Percentiles rank a stretch among this genome's conserved stretches.
Evolutionary conservation across 2,888 invertebrate species (phyloP).

Genomic region (Exocentrus adspersus): DNA sequence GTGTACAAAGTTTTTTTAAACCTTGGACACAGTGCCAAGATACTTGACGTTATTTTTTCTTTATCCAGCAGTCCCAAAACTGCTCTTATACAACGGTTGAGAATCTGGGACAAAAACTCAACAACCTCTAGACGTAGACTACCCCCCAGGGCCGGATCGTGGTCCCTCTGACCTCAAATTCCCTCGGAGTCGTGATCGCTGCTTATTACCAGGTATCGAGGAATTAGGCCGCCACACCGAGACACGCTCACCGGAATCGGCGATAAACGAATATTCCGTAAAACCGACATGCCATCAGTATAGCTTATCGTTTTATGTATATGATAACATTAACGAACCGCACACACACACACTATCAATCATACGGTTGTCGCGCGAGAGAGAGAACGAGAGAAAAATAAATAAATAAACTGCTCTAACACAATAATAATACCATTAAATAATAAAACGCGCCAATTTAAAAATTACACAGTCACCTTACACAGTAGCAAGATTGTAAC

Average conservation of each 20-base stretch:
- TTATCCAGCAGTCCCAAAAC: too few species aligned
- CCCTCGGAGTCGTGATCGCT: background rate
- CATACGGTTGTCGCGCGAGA: too few species aligned
- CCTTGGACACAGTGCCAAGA: too few species aligned
- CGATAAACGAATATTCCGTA: background rate
- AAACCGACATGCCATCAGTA: too few species aligned
- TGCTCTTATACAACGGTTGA: too few species aligned
- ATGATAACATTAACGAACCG: too few species aligned
- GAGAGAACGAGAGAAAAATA: background rate
- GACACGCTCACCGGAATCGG: background rate
- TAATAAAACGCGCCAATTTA: conserved; percentile 9
- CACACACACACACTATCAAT: background rate
- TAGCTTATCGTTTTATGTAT: too few species aligned
- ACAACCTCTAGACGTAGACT: too few species aligned
- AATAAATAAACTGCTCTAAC: conserved; percentile 14
- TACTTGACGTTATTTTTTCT: too few species aligned
- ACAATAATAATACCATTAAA: conserved; percentile 16
- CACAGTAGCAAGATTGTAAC: background rate
- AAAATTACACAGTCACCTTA: background rate
- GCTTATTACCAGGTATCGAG: background rate
- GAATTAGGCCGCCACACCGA: background rate
- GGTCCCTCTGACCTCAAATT: background rate
- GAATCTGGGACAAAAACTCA: too few species aligned
- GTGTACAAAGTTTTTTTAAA: too few species aligned
- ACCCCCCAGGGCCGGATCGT: background rate